Conservation (phyloP, 1,140 invertebrate species). For the Aphelinus certus region DNA sequence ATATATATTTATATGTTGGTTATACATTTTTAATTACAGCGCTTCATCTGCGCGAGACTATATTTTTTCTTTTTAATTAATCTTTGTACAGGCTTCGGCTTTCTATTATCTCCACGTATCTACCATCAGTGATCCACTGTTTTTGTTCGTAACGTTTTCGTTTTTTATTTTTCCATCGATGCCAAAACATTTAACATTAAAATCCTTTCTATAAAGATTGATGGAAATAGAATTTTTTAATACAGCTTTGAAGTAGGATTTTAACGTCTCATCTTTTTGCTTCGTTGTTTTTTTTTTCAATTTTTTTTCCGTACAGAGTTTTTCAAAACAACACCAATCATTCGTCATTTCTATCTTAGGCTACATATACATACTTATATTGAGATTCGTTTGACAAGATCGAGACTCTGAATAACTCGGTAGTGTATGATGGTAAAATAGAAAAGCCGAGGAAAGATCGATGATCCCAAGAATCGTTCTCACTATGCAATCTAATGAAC, state of each 20-base stretch:
- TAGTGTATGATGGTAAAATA: constrained; percentile 16
- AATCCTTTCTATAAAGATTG: neutral
- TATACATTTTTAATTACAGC: constrained; percentile 40
- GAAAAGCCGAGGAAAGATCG: constrained; percentile 27
- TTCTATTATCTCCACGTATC: constrained; percentile 26
- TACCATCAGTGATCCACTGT: constrained; percentile 9
- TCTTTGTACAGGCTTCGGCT: constrained; percentile 35
- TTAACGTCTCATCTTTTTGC: no score
- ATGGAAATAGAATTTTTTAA: neutral
- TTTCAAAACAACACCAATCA: constrained; percentile 26
- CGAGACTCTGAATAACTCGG: constrained; percentile 15
- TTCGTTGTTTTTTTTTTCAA: neutral
- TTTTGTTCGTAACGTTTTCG: neutral
- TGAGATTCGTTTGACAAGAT: constrained; percentile 38
- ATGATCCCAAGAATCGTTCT: neutral
- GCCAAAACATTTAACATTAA: neutral
- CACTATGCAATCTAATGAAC: constrained; percentile 7
- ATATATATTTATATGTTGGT: constrained; percentile 42
- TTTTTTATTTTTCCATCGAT: constrained; percentile 4
- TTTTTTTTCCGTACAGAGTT: neutral
- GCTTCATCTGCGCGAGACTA: constrained; percentile 25
- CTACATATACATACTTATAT: constrained; percentile 34
- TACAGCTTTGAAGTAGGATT: neutral
- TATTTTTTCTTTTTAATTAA: constrained; percentile 25
- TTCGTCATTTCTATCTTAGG: constrained; percentile 17